Base-by-base conservation (phyloP, 2,888 invertebrate species). In the Stenotaenia linearis region DNA sequence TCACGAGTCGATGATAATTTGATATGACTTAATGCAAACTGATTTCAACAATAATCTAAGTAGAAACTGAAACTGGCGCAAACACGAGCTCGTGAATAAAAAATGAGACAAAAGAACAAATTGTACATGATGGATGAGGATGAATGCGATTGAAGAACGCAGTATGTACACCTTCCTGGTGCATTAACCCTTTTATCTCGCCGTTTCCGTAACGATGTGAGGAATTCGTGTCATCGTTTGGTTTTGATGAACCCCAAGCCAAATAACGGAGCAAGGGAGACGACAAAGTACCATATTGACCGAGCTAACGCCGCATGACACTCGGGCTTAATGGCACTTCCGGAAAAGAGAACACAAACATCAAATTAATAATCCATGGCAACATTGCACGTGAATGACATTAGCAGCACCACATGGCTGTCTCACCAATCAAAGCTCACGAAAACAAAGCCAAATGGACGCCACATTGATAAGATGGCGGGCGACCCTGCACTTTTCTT, bases 351-450 rank as follows among this genome's bases (percentile, higher is more conserved):
- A 69, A 69, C 69, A 69, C 69, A 69, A 69, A 69, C 69, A 69
- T 69, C 69, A 69, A 69, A 69, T 69, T 69, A 69, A 69, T 69
- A 69, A 69, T 69, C 69, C 69, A 69, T 69, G 69, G 69, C 69
- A 69, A 69, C 69, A 69, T 69, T 69, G 69, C 69, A 69, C 69
- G 69, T 69, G 69, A 69, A 69, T 69, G 69, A 69, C 69, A 69
- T 69, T 69, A 69, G 69, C n/a, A 28, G 28, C 69, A 69, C 69
- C 69, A 69, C 69, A 69, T 69, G 69, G 69, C 69, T 15, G 69
- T 23, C 69, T 69, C 69, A 69, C 69, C 69, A 69, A 69, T 69
- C 69, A 23, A 69, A 23, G 69, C 69, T 28, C 69, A 28, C 69
- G 25, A 69, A 69, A 69, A 69, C 69, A 69, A 69, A 69, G 69